Base-by-base conservation (phyloP, 1,140 invertebrate species). In the Heliothis virescens region DNA sequence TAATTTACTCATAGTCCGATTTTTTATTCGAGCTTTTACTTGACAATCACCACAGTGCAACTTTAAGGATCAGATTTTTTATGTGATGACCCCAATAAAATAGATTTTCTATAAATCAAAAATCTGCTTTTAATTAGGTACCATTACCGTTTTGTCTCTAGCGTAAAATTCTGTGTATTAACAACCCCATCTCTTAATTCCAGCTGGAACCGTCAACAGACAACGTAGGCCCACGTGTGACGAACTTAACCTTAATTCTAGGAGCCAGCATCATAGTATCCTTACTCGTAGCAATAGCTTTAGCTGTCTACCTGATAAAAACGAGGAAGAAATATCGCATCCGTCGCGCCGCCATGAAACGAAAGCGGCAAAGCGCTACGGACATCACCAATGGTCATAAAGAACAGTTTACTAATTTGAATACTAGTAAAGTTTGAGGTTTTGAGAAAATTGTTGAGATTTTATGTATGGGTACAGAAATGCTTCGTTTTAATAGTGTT, bases 321-420 rank as follows among this genome's bases (percentile, higher is more conserved):
- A 93, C 85, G 10, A 84, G 92, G 55, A 81, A 87, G 47, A 82
- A 86, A 12, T 87, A 92, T 76, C 85, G 80, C 16, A 84, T 92
- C 26, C 83, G 90, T 12, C 90, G 90, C 41, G 89, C 89, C 4
- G 91, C 93, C 16, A 67, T 91, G 77, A 89, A 89, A 71, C 84
- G 92, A n/a, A 94, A 92, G 82, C 80, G 94, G 57, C 94, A 95
- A 79, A 90, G 87, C 29, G 85, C 86, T 5, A 10, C 79, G 0
- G 94, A 95, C 69, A 80, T 85, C 11, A 89, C 75, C 83, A 91
- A 91, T 79, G 89, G 90, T 16, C 89, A 89, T 18, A 91, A 91
- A 50, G 92, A 94, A 79, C 90, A 93, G 41, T 91, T 91, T n/a
- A 80, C 88, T 2, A 89, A 91, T 13, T 86, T 94, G 18, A 94